A percentile compares a stretch with the other conserved stretches of the same genome.
These are phyloP conservation scores for Labroides dimidiatus DNA, from an alignment of 2,797 vertebrate genomes.

Conservation along the genomic window DNA sequence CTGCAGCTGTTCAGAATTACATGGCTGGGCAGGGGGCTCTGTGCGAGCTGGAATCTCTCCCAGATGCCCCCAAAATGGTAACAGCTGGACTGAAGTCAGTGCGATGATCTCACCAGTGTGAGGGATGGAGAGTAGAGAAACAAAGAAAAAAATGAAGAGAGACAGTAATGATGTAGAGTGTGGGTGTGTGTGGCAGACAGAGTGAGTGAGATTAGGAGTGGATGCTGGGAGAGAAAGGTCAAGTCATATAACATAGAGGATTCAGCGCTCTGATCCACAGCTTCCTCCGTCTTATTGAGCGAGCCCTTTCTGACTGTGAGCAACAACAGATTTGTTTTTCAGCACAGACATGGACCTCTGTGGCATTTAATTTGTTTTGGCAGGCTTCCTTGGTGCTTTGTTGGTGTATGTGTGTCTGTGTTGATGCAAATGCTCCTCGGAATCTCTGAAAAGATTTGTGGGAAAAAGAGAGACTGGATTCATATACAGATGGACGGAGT, in stretches of 20 bases:
- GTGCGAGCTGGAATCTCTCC: conserved; percentile 58
- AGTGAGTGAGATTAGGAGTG: neutral
- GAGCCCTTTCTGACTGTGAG: conserved; percentile 21
- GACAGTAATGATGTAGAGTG: conserved; percentile 45
- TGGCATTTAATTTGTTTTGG: conserved; percentile 23
- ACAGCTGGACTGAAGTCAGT: conserved; percentile 70
- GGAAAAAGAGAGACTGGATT: conserved; percentile 2
- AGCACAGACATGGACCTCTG: neutral
- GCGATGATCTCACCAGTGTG: conserved; percentile 66
- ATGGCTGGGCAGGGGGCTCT: conserved; percentile 54
- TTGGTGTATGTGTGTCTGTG: neutral
- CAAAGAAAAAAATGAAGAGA: conserved; percentile 25
- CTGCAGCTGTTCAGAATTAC: conserved; percentile 68
- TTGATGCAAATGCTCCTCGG: conserved; percentile 8
- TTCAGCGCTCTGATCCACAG: neutral
- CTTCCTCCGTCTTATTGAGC: neutral
- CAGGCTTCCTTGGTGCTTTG: conserved; percentile 1
- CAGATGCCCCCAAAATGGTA: conserved; percentile 60
- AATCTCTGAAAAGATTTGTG: conserved; percentile 4
- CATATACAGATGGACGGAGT: conserved; percentile 13
- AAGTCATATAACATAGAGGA: conserved; percentile 11
- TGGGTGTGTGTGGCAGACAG: conserved; percentile 9
- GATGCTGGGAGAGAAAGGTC: conserved; percentile 15
- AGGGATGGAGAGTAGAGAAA: conserved; percentile 52
- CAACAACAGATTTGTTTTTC: conserved; percentile 24